Evolutionary conservation across 2,797 vertebrate genomes (phyloP).

Genomic region (Myripristis murdjan): DNA sequence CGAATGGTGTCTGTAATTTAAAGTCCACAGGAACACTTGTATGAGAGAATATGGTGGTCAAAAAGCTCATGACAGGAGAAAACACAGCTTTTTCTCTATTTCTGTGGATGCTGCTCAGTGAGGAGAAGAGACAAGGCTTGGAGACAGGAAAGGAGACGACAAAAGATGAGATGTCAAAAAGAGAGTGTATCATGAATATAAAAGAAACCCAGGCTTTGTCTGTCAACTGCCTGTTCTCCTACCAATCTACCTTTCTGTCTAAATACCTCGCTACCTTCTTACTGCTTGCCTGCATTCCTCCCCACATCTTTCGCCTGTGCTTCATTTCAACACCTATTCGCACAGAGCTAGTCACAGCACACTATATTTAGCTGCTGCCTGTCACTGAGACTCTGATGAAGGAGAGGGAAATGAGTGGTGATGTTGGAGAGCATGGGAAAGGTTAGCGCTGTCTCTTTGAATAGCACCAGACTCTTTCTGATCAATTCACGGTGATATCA

Average conservation of each 20-base stretch:
- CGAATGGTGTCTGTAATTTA: slow-evolving; percentile 32
- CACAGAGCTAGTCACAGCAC: slow-evolving; percentile 30
- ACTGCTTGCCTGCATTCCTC: background rate
- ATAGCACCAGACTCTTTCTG: slow-evolving; percentile 57
- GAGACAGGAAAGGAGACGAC: background rate
- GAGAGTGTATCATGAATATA: background rate
- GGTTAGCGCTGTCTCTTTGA: slow-evolving; percentile 67
- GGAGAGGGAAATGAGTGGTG: slow-evolving; percentile 62
- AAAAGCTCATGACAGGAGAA: background rate
- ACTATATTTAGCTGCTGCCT: slow-evolving; percentile 73
- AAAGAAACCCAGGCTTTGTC: background rate
- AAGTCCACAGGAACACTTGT: slow-evolving; percentile 26
- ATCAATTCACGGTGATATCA: slow-evolving; percentile 62
- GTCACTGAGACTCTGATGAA: slow-evolving; percentile 67
- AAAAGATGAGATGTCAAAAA: slow-evolving; percentile 14
- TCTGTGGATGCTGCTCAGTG: background rate
- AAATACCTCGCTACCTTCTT: background rate
- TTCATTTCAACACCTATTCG: slow-evolving; percentile 52
- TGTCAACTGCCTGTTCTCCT: background rate
- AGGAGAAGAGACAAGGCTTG: background rate
- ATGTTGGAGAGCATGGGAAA: slow-evolving; percentile 67
- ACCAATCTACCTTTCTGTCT: slow-evolving; percentile 1
- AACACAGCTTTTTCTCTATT: background rate
- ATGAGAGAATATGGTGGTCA: slow-evolving; percentile 6
- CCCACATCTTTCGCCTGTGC: background rate